Evolutionary conservation across 2,888 invertebrate species (phyloP).

Genomic region (Ennomos erosarius): DNA sequence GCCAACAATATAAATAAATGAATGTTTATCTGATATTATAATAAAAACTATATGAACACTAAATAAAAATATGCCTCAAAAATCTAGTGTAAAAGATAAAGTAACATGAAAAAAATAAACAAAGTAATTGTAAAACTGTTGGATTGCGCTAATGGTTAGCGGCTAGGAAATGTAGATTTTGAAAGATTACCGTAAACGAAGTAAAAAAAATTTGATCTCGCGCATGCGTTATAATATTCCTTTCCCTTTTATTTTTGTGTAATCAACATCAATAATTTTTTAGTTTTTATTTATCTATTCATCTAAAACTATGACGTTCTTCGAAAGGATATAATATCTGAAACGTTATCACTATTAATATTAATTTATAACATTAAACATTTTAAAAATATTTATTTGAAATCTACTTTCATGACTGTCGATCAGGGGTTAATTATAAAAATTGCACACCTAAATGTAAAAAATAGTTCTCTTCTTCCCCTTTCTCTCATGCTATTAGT

Average conservation of each 20-base stretch:
- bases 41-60: constrained; percentile 5
- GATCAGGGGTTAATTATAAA: no score
- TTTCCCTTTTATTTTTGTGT: neutral
- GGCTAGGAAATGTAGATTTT: constrained; percentile 36
- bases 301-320: no score
- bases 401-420: no score
- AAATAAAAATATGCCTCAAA: constrained; percentile 3
- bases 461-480: no score
- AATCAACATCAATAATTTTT: no score
- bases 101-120: constrained; percentile 12
- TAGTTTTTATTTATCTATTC: no score
- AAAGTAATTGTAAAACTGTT: constrained; percentile 10
- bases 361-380: no score
- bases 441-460: no score
- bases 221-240: constrained; percentile 15
- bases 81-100: constrained; percentile 21
- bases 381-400: no score
- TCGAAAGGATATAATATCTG: no score
- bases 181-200: constrained; percentile 23
- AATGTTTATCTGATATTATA: neutral
- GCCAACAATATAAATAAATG: neutral
- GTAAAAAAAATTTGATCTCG: constrained; percentile 17
- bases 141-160: constrained; percentile 25
- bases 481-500: no score
- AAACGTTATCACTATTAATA: no score